These are phyloP conservation scores for Merluccius polli DNA, from an alignment of 2,797 vertebrate genomes.

Conservation along the genomic window DNA sequence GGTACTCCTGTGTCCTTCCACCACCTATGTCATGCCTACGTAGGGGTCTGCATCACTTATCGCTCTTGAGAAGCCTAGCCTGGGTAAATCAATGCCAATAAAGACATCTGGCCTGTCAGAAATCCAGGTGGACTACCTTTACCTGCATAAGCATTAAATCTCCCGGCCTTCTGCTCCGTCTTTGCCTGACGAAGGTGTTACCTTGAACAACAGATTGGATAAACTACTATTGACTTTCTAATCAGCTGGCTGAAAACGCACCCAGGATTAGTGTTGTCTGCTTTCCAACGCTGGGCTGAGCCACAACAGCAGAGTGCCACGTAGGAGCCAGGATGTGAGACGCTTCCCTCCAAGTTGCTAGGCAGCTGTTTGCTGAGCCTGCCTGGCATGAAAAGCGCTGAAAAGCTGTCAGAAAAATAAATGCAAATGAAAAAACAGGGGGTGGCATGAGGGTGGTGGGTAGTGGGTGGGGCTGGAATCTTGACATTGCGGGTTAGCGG, in stretches of 20 bases:
- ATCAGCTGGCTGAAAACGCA: neutral
- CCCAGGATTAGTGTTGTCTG: neutral
- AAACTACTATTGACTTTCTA: conserved; percentile 2
- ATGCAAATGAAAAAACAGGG: neutral
- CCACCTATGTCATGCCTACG: neutral
- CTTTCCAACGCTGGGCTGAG: neutral
- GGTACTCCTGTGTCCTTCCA: neutral
- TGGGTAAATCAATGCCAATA: conserved; percentile 2
- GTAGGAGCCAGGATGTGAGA: neutral
- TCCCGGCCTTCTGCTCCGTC: neutral
- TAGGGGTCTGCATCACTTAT: neutral
- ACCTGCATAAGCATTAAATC: conserved; percentile 2
- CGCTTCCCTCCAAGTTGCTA: neutral
- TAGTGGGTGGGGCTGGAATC: neutral
- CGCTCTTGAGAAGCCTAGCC: neutral
- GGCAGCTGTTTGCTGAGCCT: neutral
- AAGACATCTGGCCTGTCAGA: neutral
- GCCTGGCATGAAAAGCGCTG: neutral
- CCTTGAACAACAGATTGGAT: conserved; percentile 3
- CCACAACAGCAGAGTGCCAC: neutral
- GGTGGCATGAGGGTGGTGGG: neutral
- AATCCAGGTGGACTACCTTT: neutral
- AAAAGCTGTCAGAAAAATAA: neutral
- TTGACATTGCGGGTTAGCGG: neutral
- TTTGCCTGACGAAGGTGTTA: neutral